Evolutionary conservation across 2,888 invertebrate genomes (phyloP).

Genomic region (Drosophila fulvimacula): DNA sequence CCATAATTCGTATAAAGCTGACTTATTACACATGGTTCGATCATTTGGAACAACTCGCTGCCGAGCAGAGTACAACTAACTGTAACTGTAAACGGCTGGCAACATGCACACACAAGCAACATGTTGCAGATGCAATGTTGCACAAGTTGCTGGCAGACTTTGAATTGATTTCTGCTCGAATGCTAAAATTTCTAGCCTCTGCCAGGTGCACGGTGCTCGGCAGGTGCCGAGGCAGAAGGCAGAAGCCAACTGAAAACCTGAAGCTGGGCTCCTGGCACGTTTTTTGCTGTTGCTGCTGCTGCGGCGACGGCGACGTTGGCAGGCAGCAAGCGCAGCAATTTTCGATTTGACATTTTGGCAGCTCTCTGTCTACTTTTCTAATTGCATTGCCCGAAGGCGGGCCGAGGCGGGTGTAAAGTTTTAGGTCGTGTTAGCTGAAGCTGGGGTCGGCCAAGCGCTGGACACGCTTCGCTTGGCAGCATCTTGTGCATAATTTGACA

Average conservation of each 20-base stretch:
- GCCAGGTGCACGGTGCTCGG: constrained; percentile 7
- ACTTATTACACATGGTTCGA: background rate
- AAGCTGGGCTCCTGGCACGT: constrained; percentile 37
- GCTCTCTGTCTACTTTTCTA: constrained; percentile 62
- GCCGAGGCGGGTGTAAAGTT: background rate
- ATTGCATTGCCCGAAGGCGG: constrained; percentile 56
- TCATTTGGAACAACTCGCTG: background rate
- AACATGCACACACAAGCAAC: constrained; percentile 36
- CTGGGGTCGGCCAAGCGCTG: constrained; percentile 35
- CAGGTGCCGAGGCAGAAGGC: constrained; percentile 36
- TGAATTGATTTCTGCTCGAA: constrained; percentile 43
- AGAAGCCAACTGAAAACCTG: constrained; percentile 36
- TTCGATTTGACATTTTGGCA: constrained; percentile 79
- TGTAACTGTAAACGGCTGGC: constrained; percentile 47
- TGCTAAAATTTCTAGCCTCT: constrained; percentile 28
- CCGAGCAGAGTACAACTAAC: background rate
- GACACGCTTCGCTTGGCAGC: constrained; percentile 63
- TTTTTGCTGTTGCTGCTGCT: constrained; percentile 16
- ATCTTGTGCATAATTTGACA: constrained; percentile 74
- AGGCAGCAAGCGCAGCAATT: constrained; percentile 71
- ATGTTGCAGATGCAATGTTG: constrained; percentile 50
- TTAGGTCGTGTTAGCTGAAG: constrained; percentile 8
- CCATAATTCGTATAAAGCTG: background rate
- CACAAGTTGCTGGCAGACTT: constrained; percentile 18
- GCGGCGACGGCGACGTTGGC: constrained; percentile 44